Conservation (phyloP, 1,140 invertebrate species). For the Drosophila parabipectinata region DNA sequence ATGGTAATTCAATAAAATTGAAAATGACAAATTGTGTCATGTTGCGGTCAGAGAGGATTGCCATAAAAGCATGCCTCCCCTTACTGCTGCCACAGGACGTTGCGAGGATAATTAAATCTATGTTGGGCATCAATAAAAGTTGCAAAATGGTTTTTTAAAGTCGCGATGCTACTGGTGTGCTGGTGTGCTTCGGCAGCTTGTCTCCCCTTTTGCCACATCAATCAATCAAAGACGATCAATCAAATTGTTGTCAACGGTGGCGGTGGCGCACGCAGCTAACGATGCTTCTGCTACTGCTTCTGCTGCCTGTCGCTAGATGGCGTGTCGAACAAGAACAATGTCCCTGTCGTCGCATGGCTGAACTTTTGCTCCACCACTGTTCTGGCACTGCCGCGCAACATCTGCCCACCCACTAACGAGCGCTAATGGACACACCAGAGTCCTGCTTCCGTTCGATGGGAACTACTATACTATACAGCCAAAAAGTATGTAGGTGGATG, state of each 20-base stretch:
- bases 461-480: conserved; percentile 59
- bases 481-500: conserved; percentile 27
- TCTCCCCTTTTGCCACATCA: conserved; percentile 40
- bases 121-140: conserved; percentile 73
- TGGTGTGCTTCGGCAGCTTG: background rate
- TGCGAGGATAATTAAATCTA: conserved; percentile 66
- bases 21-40: conserved; percentile 82
- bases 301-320: conserved; percentile 68
- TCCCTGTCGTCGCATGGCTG: conserved; percentile 46
- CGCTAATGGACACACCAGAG: conserved; percentile 65
- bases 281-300: conserved; percentile 50
- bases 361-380: conserved; percentile 41
- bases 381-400: background rate
- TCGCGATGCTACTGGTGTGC: background rate
- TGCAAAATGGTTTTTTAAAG: conserved; percentile 72
- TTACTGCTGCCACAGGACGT: conserved; percentile 6
- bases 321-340: conserved; percentile 75
- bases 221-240: conserved; percentile 80
- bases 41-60: conserved; percentile 66
- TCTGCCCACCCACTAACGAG: conserved; percentile 55
- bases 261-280: conserved; percentile 46
- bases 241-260: conserved; percentile 72
- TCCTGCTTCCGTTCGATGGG: conserved; percentile 11
- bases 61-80: conserved; percentile 11
- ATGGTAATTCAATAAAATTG: conserved; percentile 83